These are phyloP conservation scores for Trachythela sp. DNA, from an alignment of 64 coral and sea anemone genomes.

Conservation along the genomic window DNA sequence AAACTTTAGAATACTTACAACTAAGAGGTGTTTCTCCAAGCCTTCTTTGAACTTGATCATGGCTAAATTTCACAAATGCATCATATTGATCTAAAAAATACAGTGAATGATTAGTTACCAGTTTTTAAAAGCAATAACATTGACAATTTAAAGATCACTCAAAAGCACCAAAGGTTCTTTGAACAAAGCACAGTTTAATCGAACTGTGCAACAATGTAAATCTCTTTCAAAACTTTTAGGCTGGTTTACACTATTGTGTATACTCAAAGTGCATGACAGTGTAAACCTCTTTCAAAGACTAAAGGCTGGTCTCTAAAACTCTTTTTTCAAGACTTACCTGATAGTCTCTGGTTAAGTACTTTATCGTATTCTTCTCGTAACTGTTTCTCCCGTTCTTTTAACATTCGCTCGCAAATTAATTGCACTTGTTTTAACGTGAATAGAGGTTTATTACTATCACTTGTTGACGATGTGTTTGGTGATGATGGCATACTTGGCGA, in stretches of 20 bases:
- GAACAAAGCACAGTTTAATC: too few relatives aligned
- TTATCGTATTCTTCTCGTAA: slow-evolving; percentile 91
- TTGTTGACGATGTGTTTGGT: slow-evolving; percentile 67
- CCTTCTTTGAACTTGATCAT: slow-evolving; percentile 91
- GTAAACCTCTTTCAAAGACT: too few relatives aligned
- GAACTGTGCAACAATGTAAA: too few relatives aligned
- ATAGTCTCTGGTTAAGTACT: slow-evolving; percentile 85
- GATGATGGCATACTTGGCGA: slow-evolving; percentile 28
- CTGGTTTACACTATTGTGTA: too few relatives aligned
- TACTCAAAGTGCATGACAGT: too few relatives aligned
- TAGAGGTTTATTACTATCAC: slow-evolving; percentile 77
- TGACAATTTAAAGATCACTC: too few relatives aligned
- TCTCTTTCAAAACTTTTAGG: too few relatives aligned
- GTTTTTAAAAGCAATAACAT: not conserved
- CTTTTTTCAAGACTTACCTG: slow-evolving; percentile 49
- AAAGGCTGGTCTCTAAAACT: too few relatives aligned
- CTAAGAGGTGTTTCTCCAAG: slow-evolving; percentile 84
- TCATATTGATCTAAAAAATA: slow-evolving; percentile 88
- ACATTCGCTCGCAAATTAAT: slow-evolving; percentile 86
- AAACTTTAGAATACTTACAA: slow-evolving; percentile 57
- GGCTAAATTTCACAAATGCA: slow-evolving; percentile 99
- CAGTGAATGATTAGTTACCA: not conserved
- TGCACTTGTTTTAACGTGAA: slow-evolving; percentile 97
- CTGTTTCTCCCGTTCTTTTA: slow-evolving; percentile 84
- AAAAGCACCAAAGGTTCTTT: not conserved